These are phyloP conservation scores for Thymelicus acteon DNA, from an alignment of 2,888 invertebrate species.

Conservation along the genomic window DNA sequence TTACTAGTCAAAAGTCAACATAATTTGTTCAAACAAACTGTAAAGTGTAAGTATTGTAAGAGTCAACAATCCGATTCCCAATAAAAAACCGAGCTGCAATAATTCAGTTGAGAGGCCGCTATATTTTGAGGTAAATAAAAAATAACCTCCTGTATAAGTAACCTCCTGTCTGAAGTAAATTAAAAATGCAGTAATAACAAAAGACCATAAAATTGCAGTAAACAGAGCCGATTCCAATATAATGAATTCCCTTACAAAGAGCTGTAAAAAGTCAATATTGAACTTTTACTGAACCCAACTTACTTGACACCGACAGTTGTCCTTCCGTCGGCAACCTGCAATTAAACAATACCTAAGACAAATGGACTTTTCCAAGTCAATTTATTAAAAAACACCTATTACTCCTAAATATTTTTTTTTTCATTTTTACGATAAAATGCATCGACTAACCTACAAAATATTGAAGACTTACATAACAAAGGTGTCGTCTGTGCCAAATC, in stretches of 20 bases:
- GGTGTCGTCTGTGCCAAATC: conserved; percentile 47
- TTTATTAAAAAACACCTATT: conserved; percentile 38
- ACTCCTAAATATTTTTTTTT: conserved; percentile 38
- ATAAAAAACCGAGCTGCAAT: too few species aligned
- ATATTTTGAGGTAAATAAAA: too few species aligned
- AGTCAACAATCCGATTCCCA: too few species aligned
- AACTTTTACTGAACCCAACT: conserved; percentile 44
- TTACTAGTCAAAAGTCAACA: too few species aligned
- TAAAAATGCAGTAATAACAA: too few species aligned
- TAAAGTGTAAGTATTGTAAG: too few species aligned
- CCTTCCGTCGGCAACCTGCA: conserved; percentile 46
- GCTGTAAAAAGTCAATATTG: conserved; percentile 35
- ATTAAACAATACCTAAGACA: conserved; percentile 45
- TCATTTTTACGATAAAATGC: conserved; percentile 37
- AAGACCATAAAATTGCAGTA: conserved; percentile 23
- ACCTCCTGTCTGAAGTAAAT: too few species aligned
- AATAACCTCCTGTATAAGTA: too few species aligned
- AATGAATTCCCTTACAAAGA: conserved; percentile 21
- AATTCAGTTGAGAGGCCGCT: too few species aligned
- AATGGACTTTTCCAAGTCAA: conserved; percentile 42
- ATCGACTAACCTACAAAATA: conserved; percentile 41
- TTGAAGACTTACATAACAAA: conserved; percentile 47
- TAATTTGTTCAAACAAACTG: too few species aligned
- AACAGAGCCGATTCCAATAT: conserved; percentile 16
- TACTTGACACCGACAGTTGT: conserved; percentile 45